Evolutionary conservation across 1,140 invertebrate genomes (phyloP).

Genomic region (Aplysia californica): DNA sequence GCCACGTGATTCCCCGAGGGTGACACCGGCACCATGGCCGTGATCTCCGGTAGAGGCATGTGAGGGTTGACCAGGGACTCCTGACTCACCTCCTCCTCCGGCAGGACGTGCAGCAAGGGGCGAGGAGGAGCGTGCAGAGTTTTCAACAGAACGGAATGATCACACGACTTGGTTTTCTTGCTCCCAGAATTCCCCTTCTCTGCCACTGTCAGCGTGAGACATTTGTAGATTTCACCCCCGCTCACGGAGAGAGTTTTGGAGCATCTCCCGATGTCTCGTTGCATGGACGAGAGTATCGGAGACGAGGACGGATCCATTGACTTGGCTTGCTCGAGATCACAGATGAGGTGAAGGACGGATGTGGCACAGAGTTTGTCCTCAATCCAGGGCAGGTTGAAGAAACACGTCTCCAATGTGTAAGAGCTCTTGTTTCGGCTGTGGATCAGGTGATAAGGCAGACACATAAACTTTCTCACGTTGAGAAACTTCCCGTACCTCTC

Average conservation of each 20-base stretch:
- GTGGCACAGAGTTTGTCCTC: conserved; percentile 80
- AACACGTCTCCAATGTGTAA: conserved; percentile 6
- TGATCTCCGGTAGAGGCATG: conserved; percentile 74
- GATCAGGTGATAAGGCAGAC: conserved; percentile 31
- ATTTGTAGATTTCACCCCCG: conserved; percentile 1
- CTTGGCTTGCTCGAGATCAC: conserved; percentile 71
- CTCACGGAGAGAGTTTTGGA: neutral
- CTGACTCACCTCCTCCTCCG: neutral
- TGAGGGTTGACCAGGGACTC: conserved; percentile 70
- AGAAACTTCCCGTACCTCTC: conserved; percentile 70
- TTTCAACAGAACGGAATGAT: neutral
- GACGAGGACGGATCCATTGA: conserved; percentile 57
- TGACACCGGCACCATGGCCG: conserved; percentile 26
- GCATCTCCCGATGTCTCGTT: neutral
- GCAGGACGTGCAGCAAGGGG: conserved; percentile 73
- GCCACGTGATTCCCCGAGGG: conserved; percentile 70
- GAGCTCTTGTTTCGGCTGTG: conserved; percentile 5
- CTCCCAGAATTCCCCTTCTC: neutral
- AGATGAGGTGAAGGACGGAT: conserved; percentile 73
- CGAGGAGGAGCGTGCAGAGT: conserved; percentile 69
- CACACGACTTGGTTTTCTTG: neutral
- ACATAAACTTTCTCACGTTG: conserved; percentile 76
- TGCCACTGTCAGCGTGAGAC: conserved; percentile 1
- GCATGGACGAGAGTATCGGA: conserved; percentile 72
- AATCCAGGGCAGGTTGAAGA: conserved; percentile 74